Evolutionary conservation across 2,888 invertebrate genomes (phyloP).

Genomic region (Lepidocyrtinus sp.): DNA sequence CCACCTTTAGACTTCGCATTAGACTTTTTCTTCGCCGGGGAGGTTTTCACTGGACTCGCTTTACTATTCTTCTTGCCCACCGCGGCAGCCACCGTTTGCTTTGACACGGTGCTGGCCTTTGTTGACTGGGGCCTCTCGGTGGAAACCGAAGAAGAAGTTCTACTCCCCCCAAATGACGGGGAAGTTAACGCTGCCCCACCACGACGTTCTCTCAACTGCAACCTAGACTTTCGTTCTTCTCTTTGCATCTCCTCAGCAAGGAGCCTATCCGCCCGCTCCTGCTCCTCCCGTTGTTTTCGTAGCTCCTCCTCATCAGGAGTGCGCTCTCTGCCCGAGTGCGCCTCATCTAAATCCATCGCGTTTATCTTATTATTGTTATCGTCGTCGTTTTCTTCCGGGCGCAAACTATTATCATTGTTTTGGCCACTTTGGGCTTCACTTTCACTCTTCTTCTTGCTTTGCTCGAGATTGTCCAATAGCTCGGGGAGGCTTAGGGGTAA

Average conservation of each 20-base stretch:
- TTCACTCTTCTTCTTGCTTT: constrained; percentile 18
- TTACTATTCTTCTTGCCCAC: constrained; percentile 53
- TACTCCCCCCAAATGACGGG: constrained; percentile 35
- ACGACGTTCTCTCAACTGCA: constrained; percentile 66
- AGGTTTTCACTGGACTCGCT: constrained; percentile 43
- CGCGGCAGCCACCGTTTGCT: constrained; percentile 50
- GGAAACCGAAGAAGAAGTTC: constrained; percentile 45
- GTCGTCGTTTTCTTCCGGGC: constrained; percentile 43
- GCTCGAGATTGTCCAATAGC: constrained; percentile 18
- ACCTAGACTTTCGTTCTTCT: constrained; percentile 66
- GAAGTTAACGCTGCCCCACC: constrained; percentile 55
- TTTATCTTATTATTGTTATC: constrained; percentile 43
- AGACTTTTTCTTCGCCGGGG: constrained; percentile 38
- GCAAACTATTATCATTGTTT: constrained; percentile 54
- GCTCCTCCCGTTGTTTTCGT: constrained; percentile 63
- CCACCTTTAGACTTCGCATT: constrained; percentile 64
- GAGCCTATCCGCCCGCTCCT: constrained; percentile 69
- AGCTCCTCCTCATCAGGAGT: constrained; percentile 62
- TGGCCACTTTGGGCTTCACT: constrained; percentile 35
- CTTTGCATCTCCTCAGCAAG: constrained; percentile 68
- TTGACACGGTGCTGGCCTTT: constrained; percentile 37
- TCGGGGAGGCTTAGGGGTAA: background rate
- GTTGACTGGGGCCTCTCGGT: constrained; percentile 41
- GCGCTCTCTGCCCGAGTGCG: constrained; percentile 31
- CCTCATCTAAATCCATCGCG: constrained; percentile 45